These are phyloP conservation scores for Mesorhabditis sp. DNA, from an alignment of 2,888 invertebrate genomes.

Conservation along the genomic window DNA sequence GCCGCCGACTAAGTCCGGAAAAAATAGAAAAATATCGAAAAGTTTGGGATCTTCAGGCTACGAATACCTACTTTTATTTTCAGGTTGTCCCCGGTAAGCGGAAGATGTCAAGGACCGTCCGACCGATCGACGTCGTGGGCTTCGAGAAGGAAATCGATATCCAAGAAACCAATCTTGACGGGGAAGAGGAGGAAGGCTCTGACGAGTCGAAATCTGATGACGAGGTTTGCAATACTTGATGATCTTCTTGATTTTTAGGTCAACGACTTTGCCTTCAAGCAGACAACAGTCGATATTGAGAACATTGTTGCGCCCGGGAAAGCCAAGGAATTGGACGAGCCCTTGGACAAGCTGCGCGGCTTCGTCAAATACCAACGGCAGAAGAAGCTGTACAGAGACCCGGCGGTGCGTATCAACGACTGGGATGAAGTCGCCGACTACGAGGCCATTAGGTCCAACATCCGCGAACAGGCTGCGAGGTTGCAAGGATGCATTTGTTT, in stretches of 20 bases:
- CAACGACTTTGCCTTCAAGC: slow-evolving; percentile 18
- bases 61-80: slow-evolving; percentile 9
- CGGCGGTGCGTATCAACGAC: slow-evolving; percentile 79
- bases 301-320: slow-evolving; percentile 35
- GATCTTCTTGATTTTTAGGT: slow-evolving; percentile 5
- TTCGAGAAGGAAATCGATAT: slow-evolving; percentile 44
- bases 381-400: slow-evolving; percentile 78
- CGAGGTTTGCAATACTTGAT: slow-evolving; percentile 63
- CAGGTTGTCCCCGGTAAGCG: slow-evolving; percentile 35
- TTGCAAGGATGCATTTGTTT: slow-evolving; percentile 14
- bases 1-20: no score
- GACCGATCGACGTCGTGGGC: slow-evolving; percentile 49
- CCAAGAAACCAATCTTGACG: slow-evolving; percentile 26
- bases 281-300: slow-evolving; percentile 50
- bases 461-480: slow-evolving; percentile 83
- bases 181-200: slow-evolving; percentile 29
- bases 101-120: slow-evolving; percentile 46
- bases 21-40: not conserved
- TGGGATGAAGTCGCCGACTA: slow-evolving; percentile 86
- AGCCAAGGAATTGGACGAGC: slow-evolving; percentile 37
- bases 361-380: slow-evolving; percentile 74
- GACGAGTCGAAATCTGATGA: slow-evolving; percentile 28
- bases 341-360: slow-evolving; percentile 53
- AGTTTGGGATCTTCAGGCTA: not conserved
- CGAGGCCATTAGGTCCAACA: slow-evolving; percentile 75